Base-by-base conservation (phyloP, 2,888 invertebrate genomes). In the Lasioglossum oenotherae region DNA sequence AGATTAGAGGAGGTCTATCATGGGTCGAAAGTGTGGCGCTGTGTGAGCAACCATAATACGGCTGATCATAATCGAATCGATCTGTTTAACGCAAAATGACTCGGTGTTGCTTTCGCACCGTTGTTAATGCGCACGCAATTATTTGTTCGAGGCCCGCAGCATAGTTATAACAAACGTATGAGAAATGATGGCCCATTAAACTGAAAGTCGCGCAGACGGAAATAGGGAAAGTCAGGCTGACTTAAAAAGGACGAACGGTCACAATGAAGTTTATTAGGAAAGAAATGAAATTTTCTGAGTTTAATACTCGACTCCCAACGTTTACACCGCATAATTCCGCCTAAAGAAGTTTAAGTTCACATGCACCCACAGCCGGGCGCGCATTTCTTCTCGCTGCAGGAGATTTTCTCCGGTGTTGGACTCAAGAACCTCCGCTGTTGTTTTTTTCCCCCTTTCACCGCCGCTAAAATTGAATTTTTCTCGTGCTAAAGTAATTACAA, bases 251-350 rank as follows among this genome's bases (percentile, higher is more conserved):
- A 86, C 80, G 86, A 86, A 79, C 74, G 78, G 53, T 74, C 49
- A 67, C 69, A 53, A 27, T 67, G 73, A 86, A 88, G 80, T 88
- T 88, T 84, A 84, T 75, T 78, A 74, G 67, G 71, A 64, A 81
- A 80, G 84, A 83, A 84, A 84, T 89, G 84, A 84, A 87, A 89
- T 87, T 88, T 80, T 86, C 88, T 73, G 78, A 74, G 80, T 89
- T 88, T 89, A 88, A 86, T 86, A 74, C 86, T 71, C 41, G 41
- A 57, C 53, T 49, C 74, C 74, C 57, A 75, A 81, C 80, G 87
- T 81, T 80, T 87, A 84, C 80, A 80, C 75, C 87, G 80, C 83
- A 87, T 89, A 88, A 88, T 88, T 84, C 87, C 80, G 81, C 67
- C 80, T 74, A 44, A 79, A 81, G 75, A 74, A 79, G 77, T 81